Conservation (phyloP, 2,797 vertebrate species). For the Toxotes lorentzi region DNA sequence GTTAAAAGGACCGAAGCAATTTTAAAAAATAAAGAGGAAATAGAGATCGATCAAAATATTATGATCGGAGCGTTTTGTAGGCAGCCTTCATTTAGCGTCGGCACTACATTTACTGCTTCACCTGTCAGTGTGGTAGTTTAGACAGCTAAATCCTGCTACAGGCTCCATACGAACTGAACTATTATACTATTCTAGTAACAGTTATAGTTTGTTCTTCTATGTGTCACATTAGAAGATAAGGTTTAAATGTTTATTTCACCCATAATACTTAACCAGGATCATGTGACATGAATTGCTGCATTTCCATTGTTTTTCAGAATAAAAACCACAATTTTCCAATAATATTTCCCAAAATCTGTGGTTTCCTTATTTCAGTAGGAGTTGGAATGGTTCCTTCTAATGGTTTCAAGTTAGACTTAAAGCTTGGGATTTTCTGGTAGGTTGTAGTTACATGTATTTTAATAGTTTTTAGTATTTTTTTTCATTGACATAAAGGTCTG, state of each 20-base stretch:
- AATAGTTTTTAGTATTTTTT: background rate
- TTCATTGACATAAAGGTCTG: background rate
- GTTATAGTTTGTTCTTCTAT: background rate
- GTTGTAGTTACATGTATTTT: background rate
- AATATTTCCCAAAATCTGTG: too few relatives aligned
- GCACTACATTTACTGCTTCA: background rate
- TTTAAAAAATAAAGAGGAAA: conserved; percentile 18
- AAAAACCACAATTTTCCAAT: too few relatives aligned
- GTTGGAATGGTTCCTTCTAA: background rate
- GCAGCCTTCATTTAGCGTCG: background rate
- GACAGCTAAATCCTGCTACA: background rate
- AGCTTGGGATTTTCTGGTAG: background rate
- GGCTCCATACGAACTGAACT: background rate
- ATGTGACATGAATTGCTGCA: background rate
- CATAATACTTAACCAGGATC: background rate
- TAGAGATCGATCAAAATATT: conserved; percentile 36
- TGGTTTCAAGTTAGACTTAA: background rate
- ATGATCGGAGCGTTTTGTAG: conserved; percentile 10
- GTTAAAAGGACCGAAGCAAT: conserved; percentile 41
- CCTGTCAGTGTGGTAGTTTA: background rate
- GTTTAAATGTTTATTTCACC: background rate
- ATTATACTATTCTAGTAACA: background rate
- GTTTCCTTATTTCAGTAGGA: background rate
- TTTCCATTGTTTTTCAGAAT: background rate
- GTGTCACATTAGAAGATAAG: background rate